Evolutionary conservation across 2,113 vertebrate species (phyloP), one percentile per base, ranked within the genome.

Genomic region (Todiramphus saurophagus): DNA sequence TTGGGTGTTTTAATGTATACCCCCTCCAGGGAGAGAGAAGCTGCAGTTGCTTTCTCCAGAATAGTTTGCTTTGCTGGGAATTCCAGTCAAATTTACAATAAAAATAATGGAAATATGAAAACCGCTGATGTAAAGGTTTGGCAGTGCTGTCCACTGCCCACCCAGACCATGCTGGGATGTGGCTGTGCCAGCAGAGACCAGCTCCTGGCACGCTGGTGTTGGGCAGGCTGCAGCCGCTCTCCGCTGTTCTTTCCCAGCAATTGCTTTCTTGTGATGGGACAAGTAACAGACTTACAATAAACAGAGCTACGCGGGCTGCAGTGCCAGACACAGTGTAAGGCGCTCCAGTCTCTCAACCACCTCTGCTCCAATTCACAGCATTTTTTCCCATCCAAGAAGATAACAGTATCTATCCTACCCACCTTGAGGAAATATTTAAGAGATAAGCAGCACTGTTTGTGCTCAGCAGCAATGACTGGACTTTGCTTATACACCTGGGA

Each of bases 291-390:
- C 43, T 20, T 35, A 7, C 2, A 37, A 18, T 24, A 7, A 37
- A 9, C n/a, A 11, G 3, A 67, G 77, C 37, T 53, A 0, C 6
- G 3, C 0, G 1, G 63, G 41, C 60, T 72, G 91, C 76, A 16
- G 55, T 50, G 50, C 59, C 63, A 44, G 50, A 30, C 55, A 17
- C 11, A 5, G 31, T 1, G n/a, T 14, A n/a, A 50, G 44, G 48
- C 1, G 0, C 50, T 59, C 43, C 0, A 0, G 37, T 55, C 31
- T 59, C 68, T 78, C 35, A 23, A 72, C 80, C 73, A 91, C 73
- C 87, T 96, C 53, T 94, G 68, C 83, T 93, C 72, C 76, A 70
- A 9, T 88, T 92, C 51, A 31, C 81, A 86, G 88, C 85, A 48
- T 81, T 95, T 92, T 93, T 90, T 68, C 68, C 56, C 35, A 59